These are phyloP conservation scores for Tenthredo scrophulariae DNA, from an alignment of 2,888 invertebrate genomes.

Conservation along the genomic window DNA sequence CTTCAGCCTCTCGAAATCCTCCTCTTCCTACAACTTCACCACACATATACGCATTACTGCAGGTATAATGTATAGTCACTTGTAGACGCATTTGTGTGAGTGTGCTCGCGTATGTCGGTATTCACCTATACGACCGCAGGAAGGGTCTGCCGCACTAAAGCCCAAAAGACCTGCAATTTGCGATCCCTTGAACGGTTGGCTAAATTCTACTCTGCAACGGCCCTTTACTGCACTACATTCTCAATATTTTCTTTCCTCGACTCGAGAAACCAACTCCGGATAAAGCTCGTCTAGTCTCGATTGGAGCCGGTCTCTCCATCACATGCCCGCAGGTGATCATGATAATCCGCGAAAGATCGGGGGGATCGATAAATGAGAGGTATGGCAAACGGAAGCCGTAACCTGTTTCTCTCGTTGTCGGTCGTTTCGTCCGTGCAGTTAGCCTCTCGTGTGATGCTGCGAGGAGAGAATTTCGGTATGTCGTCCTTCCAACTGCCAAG, in stretches of 20 bases:
- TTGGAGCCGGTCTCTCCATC: neutral
- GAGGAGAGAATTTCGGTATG: neutral
- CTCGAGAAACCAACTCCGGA: neutral
- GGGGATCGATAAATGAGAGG: slow-evolving; percentile 11
- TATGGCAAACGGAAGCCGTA: slow-evolving; percentile 16
- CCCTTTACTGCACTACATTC: neutral
- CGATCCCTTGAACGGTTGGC: neutral
- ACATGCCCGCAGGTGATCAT: neutral
- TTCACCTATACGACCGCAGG: neutral
- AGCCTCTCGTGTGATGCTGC: neutral
- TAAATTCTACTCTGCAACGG: neutral
- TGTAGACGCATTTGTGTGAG: neutral
- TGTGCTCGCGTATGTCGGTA: neutral
- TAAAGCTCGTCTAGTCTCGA: neutral
- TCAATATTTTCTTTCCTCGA: neutral
- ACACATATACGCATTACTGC: neutral
- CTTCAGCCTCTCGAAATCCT: slow-evolving; percentile 31
- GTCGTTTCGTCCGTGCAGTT: neutral
- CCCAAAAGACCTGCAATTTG: slow-evolving; percentile 11
- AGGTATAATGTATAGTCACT: neutral
- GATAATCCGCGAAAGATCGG: slow-evolving; percentile 14
- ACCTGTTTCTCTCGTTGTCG: slow-evolving; percentile 23
- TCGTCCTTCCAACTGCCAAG: neutral
- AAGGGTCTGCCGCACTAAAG: neutral
- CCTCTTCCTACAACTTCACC: neutral